A percentile compares a stretch with the other conserved stretches of the same genome.
Conservation (phyloP, 2,888 invertebrate species). For the Sympetrum striolatum region DNA sequence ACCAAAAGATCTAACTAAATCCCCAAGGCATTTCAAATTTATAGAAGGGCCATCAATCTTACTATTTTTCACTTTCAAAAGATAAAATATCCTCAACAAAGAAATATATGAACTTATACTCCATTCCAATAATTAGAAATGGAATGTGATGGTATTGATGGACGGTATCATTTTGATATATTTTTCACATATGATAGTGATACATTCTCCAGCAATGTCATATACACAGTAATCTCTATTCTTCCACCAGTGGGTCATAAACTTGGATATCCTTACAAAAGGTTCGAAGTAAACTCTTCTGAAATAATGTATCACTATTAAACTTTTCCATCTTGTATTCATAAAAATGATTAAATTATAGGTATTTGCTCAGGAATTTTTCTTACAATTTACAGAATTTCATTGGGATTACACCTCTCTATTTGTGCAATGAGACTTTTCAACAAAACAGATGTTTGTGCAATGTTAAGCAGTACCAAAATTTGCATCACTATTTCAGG, state of each 20-base stretch:
- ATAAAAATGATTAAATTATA: slow-evolving; percentile 10
- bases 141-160: slow-evolving; percentile 40
- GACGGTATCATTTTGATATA: slow-evolving; percentile 45
- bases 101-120: slow-evolving; percentile 1
- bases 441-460: slow-evolving; percentile 24
- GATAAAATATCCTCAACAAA: slow-evolving; percentile 18
- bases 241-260: slow-evolving; percentile 4
- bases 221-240: slow-evolving; percentile 17
- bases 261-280: neutral
- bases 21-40: slow-evolving; percentile 7
- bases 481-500: slow-evolving; percentile 11
- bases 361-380: neutral
- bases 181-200: slow-evolving; percentile 16
- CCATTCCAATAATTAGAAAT: slow-evolving; percentile 20
- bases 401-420: neutral
- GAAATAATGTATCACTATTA: slow-evolving; percentile 7
- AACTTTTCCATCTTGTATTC: neutral
- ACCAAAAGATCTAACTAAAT: slow-evolving; percentile 41
- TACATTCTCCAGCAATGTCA: neutral
- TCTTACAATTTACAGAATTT: neutral
- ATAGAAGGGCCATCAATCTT: slow-evolving; percentile 11
- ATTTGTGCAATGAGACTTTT: slow-evolving; percentile 16
- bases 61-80: neutral
- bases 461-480: slow-evolving; percentile 8
- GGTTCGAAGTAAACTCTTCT: neutral